A percentile compares a stretch with the other conserved stretches of the same genome.
phyloP scores from a whole-genome alignment of 2,113 vertebrate genomes.

The Cyanoramphus novaezelandiae region DNA sequence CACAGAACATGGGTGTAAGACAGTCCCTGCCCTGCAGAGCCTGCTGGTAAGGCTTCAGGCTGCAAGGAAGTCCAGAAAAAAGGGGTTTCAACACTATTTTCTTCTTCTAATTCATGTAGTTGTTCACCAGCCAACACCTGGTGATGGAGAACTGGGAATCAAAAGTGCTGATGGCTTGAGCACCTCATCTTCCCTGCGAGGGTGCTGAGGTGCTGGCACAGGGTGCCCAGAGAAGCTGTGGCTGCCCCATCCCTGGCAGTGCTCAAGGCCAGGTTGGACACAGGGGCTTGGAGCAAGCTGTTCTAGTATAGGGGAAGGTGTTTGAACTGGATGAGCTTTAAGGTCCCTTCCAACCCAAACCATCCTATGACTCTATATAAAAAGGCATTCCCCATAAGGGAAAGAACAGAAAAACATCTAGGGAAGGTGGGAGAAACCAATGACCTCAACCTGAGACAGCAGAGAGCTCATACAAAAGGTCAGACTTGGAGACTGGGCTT shows the following conservation, averaged over 20 bases:
- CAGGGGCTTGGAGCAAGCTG: background rate
- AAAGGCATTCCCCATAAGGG: background rate
- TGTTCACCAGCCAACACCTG: background rate
- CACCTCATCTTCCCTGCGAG: background rate
- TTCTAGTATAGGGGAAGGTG: background rate
- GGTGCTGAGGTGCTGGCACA: background rate
- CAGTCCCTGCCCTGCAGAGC: background rate
- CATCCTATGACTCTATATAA: background rate
- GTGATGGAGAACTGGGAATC: background rate
- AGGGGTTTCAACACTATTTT: background rate
- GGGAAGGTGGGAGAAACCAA: background rate
- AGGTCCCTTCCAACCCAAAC: background rate
- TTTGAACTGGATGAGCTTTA: background rate
- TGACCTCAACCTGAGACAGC: background rate
- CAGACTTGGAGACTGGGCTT: background rate
- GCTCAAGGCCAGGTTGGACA: background rate
- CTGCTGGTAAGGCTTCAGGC: background rate
- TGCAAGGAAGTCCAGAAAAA: background rate
- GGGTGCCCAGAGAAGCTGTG: background rate
- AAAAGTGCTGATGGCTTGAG: background rate
- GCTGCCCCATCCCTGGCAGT: background rate
- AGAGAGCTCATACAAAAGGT: background rate
- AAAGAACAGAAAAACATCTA: background rate
- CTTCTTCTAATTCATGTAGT: background rate
- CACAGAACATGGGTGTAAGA: fast-evolving